A percentile compares a stretch with the other conserved stretches of the same genome.
Evolutionary conservation across 2,888 invertebrate species (phyloP).

Genomic region (Rhagonycha fulva): DNA sequence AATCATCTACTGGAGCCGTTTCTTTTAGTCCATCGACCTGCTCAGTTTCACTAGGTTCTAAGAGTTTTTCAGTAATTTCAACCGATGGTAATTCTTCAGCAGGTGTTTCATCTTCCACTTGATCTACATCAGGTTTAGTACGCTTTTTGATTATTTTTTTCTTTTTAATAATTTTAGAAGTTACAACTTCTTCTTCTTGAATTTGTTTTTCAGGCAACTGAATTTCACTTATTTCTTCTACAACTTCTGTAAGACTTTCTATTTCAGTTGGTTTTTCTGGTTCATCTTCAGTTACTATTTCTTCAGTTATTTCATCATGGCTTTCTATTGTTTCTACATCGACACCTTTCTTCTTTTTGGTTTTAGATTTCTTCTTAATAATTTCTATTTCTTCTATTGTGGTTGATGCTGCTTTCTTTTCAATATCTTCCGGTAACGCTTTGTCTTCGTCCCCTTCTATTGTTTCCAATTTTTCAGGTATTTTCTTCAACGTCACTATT

Average conservation of each 20-base stretch:
- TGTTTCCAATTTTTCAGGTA: slow-evolving; percentile 48
- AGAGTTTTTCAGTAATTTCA: not conserved
- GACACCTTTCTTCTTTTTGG: slow-evolving; percentile 30
- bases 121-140: slow-evolving; percentile 39
- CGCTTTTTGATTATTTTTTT: slow-evolving; percentile 28
- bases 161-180: slow-evolving; percentile 44
- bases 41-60: slow-evolving; percentile 43
- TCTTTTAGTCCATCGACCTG: slow-evolving; percentile 34
- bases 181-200: slow-evolving; percentile 39
- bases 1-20: slow-evolving; percentile 41
- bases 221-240: slow-evolving; percentile 43
- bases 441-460: slow-evolving; percentile 42
- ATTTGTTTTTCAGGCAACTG: slow-evolving; percentile 39
- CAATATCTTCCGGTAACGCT: slow-evolving; percentile 37
- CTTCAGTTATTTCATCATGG: slow-evolving; percentile 46
- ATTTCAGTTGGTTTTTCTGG: slow-evolving; percentile 41
- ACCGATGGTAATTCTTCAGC: slow-evolving; percentile 11
- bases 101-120: slow-evolving; percentile 45
- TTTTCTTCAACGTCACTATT: slow-evolving; percentile 50
- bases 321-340: slow-evolving; percentile 40
- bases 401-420: not conserved
- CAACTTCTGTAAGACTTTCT: slow-evolving; percentile 45
- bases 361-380: not conserved
- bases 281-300: slow-evolving; percentile 38
- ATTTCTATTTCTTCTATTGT: not conserved